These are phyloP conservation scores for Chloebia gouldiae DNA, from an alignment of 2,113 vertebrate genomes.

Conservation along the genomic window DNA sequence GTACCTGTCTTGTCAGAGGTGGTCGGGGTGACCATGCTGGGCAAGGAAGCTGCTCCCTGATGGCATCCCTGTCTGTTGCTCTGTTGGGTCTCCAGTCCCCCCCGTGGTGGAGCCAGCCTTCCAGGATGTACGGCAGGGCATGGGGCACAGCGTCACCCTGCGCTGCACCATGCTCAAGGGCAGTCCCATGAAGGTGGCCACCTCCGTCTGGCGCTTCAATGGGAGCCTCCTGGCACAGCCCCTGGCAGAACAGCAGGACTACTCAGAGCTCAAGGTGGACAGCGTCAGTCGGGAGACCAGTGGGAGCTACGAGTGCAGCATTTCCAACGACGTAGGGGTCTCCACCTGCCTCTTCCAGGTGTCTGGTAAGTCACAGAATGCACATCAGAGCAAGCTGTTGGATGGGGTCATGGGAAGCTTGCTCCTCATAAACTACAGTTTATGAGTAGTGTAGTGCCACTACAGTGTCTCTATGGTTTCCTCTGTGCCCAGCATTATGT, in stretches of 20 bases:
- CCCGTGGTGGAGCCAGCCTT: constrained; percentile 87
- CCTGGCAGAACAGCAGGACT: constrained; percentile 78
- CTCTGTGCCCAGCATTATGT: not conserved
- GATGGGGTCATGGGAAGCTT: not conserved
- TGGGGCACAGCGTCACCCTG: constrained; percentile 80
- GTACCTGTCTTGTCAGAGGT: not conserved
- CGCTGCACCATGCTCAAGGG: constrained; percentile 87
- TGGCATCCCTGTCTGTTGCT: not conserved
- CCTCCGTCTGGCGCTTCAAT: constrained; percentile 86
- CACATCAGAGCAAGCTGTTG: not conserved
- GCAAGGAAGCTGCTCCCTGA: not conserved
- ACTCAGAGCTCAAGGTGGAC: constrained; percentile 85
- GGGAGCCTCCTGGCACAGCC: constrained; percentile 77
- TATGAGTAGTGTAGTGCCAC: no score
- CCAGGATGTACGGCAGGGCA: constrained; percentile 85
- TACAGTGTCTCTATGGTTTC: not conserved
- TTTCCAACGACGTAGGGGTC: constrained; percentile 89
- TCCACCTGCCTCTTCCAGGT: constrained; percentile 90
- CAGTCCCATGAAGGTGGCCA: constrained; percentile 85
- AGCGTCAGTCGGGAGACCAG: constrained; percentile 82
- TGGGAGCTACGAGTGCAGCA: constrained; percentile 87
- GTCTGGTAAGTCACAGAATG: constrained; percentile 80
- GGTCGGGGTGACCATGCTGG: accelerated
- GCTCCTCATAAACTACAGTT: not conserved
- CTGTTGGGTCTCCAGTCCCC: constrained; percentile 74